Evolutionary conservation across 1,140 invertebrate genomes (phyloP), one percentile per base, ranked within the genome.

Genomic region (Drosophila sulfurigaster): DNA sequence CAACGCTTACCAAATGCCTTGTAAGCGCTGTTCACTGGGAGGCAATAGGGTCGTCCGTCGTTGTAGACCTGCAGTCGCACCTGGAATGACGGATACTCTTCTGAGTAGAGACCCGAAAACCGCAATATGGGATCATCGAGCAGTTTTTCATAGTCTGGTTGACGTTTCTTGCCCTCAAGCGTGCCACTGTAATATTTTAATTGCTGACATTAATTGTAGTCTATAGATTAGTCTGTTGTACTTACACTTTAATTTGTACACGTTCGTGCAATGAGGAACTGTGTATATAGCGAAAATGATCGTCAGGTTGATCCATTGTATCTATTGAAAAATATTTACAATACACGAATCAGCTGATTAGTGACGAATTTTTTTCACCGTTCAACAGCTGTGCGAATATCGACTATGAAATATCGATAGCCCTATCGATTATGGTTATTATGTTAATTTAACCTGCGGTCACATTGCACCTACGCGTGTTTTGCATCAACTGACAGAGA

Each of bases 231-330:
- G 1, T 2, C 5, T 8, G 13, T n/a, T 46, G 20, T 32, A 94
- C 96, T 96, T 95, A 98, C 97, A 99, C 97, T 95, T 99, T 99
- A 81, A 99, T 97, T 94, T 97, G 95, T 63, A 99, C 94, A 93
- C 95, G 96, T 62, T 96, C 94, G 75, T 98, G 96, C 66, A 99
- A 93, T 35, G 97, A 97, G 66, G 97, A 98, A 94, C 98, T 99
- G 91, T 98, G 98, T 25, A 99, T 96, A 93, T 96, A 97, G 89
- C 95, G 95, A 93, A 97, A 97, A 92, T 96, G 96, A 92, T 97
- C 96, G 71, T 95, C 95, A 2, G 86, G 91, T 15, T 90, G 87
- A 66, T 92, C 91, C 87, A 92, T 92, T 58, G 71, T 25, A 25
- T 25, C 57, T 58, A 60, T 13, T 68, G 20, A 7, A 48, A 67